A percentile compares a stretch with the other conserved stretches of the same genome.
Evolutionary conservation across 2,888 invertebrate genomes (phyloP).

Genomic region (Hemaris fuciformis): DNA sequence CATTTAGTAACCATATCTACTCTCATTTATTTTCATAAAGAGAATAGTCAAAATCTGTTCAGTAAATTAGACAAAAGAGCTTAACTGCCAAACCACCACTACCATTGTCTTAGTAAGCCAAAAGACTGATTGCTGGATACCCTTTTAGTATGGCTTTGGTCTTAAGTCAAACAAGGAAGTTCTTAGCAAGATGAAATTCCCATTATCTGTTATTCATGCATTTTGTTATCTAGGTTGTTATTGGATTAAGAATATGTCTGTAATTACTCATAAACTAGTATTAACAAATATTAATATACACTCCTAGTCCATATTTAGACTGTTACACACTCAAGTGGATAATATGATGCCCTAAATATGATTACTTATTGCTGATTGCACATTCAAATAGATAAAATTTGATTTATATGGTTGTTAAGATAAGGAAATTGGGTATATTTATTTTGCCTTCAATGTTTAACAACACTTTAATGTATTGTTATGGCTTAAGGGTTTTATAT

Average conservation of each 20-base stretch:
- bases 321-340: not conserved
- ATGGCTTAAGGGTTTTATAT: not conserved
- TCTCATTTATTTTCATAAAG: no score
- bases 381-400: constrained; percentile 1
- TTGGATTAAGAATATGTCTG: not conserved
- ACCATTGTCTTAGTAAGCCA: no score
- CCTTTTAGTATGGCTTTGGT: no score
- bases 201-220: no score
- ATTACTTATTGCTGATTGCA: not conserved
- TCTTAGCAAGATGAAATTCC: no score
- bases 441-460: not conserved
- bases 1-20: no score
- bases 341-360: not conserved
- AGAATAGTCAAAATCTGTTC: no score
- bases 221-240: not conserved
- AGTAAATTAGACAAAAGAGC: no score
- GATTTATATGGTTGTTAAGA: constrained; percentile 2
- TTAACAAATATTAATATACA: not conserved
- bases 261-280: not conserved
- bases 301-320: not conserved
- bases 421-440: not conserved
- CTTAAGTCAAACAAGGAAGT: no score
- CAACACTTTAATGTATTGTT: not conserved
- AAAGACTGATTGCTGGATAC: no score
- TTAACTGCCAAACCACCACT: no score